Conservation (phyloP, 2,113 vertebrate genomes). For the Panthera leo region DNA sequence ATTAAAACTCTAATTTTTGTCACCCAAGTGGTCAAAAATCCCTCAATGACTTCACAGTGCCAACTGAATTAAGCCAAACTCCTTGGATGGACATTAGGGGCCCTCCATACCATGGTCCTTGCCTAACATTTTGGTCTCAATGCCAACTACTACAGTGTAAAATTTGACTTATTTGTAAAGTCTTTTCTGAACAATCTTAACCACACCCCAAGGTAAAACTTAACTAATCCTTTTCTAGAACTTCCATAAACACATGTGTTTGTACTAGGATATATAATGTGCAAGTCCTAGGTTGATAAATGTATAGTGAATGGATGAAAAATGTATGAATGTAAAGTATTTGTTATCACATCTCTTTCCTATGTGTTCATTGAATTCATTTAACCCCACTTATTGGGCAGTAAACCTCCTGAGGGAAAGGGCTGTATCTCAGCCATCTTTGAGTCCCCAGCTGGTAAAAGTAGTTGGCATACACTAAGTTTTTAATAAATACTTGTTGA, state of each 20-base stretch:
- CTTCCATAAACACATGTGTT: background rate
- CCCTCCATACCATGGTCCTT: background rate
- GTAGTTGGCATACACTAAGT: background rate
- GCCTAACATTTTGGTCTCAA: constrained; percentile 6
- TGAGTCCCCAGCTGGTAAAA: background rate
- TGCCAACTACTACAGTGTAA: background rate
- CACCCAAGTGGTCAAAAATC: background rate
- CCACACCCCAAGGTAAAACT: background rate
- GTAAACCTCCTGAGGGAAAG: background rate
- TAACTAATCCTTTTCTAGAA: background rate
- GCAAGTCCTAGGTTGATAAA: background rate
- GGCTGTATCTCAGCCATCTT: background rate
- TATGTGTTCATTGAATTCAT: background rate
- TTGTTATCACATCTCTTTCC: background rate
- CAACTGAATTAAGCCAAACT: background rate
- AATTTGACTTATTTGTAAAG: background rate
- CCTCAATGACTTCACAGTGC: background rate
- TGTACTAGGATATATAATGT: background rate
- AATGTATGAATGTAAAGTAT: background rate
- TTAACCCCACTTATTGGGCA: background rate
- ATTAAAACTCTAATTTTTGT: background rate
- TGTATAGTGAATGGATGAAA: background rate
- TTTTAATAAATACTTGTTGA: background rate
- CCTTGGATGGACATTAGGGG: background rate
- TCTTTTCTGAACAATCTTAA: background rate